phyloP scores from a whole-genome alignment of 2,888 invertebrate species.

The Oasisia sp. region DNA sequence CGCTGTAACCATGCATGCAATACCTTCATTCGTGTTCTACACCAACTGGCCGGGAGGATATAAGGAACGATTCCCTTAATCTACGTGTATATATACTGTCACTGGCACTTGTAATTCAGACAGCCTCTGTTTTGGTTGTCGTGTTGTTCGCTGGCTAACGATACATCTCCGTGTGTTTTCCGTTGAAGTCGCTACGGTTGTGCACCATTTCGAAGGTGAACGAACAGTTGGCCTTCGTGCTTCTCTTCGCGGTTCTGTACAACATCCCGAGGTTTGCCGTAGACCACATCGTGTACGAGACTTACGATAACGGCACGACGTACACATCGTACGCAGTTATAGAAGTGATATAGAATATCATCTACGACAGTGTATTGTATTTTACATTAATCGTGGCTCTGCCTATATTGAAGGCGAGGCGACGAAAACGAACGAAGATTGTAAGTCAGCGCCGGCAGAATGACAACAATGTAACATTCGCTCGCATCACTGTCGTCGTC shows the following conservation, averaged over 20 bases:
- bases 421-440: conserved; percentile 35
- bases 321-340: neutral
- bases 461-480: conserved; percentile 47
- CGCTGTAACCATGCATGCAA: conserved; percentile 37
- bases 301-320: conserved; percentile 13
- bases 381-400: no score
- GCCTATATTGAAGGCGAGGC: conserved; percentile 30
- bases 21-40: conserved; percentile 34
- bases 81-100: conserved; percentile 36
- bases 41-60: conserved; percentile 28
- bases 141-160: conserved; percentile 42
- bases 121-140: conserved; percentile 44
- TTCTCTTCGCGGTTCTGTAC: no score
- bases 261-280: no score
- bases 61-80: neutral
- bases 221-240: no score
- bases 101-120: conserved; percentile 38
- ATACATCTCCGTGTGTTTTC: conserved; percentile 43
- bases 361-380: conserved; percentile 33
- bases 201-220: no score
- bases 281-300: conserved; percentile 21
- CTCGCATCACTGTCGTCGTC: conserved; percentile 44
- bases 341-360: conserved; percentile 26
- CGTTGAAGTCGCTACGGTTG: no score
- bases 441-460: conserved; percentile 40